A percentile compares a stretch with the other conserved stretches of the same genome.
These are phyloP conservation scores for Marasmarcha lunaedactyla DNA, from an alignment of 2,888 invertebrate genomes.

Conservation along the genomic window DNA sequence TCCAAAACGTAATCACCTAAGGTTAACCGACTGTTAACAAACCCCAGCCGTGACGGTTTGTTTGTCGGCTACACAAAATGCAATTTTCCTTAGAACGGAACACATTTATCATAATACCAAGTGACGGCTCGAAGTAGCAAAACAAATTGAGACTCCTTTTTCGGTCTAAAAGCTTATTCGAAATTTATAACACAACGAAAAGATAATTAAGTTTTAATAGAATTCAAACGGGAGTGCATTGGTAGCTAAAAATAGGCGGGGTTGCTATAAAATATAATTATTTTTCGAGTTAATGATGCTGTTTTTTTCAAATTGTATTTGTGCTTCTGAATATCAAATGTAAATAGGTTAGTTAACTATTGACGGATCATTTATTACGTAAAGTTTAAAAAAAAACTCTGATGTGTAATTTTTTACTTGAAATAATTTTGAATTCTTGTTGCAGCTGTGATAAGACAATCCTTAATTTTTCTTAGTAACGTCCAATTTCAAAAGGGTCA, in stretches of 20 bases:
- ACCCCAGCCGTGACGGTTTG: slow-evolving; percentile 27
- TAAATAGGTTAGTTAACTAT: slow-evolving; percentile 35
- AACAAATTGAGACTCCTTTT: slow-evolving; percentile 60
- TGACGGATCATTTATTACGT: slow-evolving; percentile 15
- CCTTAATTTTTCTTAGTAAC: background rate
- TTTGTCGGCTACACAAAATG: slow-evolving; percentile 52
- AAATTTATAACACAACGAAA: slow-evolving; percentile 54
- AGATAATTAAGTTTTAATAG: slow-evolving; percentile 71
- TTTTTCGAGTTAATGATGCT: slow-evolving; percentile 52
- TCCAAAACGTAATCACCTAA: too few species aligned
- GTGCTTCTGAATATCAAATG: slow-evolving; percentile 43
- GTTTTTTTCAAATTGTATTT: slow-evolving; percentile 32
- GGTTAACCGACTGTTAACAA: background rate
- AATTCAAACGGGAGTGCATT: slow-evolving; percentile 64
- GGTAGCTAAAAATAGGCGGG: slow-evolving; percentile 71
- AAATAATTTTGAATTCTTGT: too few species aligned
- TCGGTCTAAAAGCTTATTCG: slow-evolving; percentile 48
- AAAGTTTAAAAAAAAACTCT: too few species aligned
- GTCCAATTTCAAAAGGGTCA: too few species aligned
- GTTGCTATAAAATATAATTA: slow-evolving; percentile 67
- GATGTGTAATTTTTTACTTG: too few species aligned
- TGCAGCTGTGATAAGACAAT: background rate
- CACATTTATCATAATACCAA: slow-evolving; percentile 63
- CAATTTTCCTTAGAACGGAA: slow-evolving; percentile 49
- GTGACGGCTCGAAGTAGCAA: slow-evolving; percentile 68